Percentiles rank a stretch among this genome's conserved stretches.
Evolutionary conservation across 2,797 vertebrate genomes (phyloP).

Genomic region (Garrulus glandarius): DNA sequence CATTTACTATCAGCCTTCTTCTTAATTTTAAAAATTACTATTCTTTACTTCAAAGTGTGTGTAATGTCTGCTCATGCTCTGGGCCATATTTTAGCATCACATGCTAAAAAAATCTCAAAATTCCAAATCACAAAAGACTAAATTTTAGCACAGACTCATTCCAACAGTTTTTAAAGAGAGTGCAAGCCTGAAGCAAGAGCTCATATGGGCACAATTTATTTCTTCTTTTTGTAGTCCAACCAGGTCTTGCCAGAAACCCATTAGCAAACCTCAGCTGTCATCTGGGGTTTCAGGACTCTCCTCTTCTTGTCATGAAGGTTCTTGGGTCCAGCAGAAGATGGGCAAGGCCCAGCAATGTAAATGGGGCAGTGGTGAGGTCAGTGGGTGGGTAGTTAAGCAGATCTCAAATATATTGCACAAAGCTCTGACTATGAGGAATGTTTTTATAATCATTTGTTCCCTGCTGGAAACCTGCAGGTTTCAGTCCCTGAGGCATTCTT

Average conservation of each 20-base stretch:
- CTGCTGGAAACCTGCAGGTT: conserved; percentile 41
- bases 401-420: conserved; percentile 34
- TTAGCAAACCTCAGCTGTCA: not conserved
- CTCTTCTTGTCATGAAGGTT: not conserved
- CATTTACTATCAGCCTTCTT: not conserved
- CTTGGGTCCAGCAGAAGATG: not conserved
- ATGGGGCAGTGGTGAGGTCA: not conserved
- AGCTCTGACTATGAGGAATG: conserved; percentile 14
- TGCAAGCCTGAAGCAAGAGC: not conserved
- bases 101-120: not conserved
- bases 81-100: not conserved
- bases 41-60: not conserved
- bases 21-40: not conserved
- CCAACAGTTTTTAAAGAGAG: not conserved
- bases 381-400: conserved; percentile 9
- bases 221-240: not conserved
- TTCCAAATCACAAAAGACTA: not conserved
- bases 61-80: not conserved
- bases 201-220: not conserved
- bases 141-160: not conserved
- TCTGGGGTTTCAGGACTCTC: not conserved
- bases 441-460: conserved; percentile 52
- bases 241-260: not conserved
- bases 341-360: not conserved
- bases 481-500: conserved; percentile 13